A percentile compares a stretch with the other conserved stretches of the same genome.
Conservation (phyloP, 2,888 invertebrate genomes). For the Pteria penguin region DNA sequence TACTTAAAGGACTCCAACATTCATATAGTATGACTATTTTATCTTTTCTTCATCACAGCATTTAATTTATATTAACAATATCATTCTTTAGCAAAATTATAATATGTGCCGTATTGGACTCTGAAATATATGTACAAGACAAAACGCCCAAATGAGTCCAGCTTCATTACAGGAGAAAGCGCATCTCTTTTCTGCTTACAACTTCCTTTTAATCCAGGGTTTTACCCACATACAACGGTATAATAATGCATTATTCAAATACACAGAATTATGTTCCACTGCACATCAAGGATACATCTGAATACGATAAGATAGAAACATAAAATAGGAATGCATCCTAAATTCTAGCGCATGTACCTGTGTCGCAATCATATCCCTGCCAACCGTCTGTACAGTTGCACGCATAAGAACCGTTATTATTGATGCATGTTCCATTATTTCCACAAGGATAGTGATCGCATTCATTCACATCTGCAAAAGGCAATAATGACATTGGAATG, state of each 20-base stretch:
- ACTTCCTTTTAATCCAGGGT: neutral
- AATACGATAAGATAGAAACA: neutral
- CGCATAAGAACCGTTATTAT: neutral
- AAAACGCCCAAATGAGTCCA: too few relatives aligned
- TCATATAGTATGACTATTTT: too few relatives aligned
- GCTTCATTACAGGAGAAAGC: slow-evolving; percentile 29
- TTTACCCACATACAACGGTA: neutral
- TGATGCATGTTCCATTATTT: neutral
- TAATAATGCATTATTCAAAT: neutral
- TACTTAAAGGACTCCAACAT: too few relatives aligned
- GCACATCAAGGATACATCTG: neutral
- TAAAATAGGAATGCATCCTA: too few relatives aligned
- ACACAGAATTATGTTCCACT: neutral
- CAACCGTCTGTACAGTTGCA: slow-evolving; percentile 4
- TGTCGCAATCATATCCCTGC: neutral
- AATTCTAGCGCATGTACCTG: slow-evolving; percentile 48
- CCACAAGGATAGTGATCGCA: neutral
- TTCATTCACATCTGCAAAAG: slow-evolving; percentile 7
- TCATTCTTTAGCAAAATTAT: too few relatives aligned
- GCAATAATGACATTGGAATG: neutral
- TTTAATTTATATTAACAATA: too few relatives aligned
- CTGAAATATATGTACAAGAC: too few relatives aligned
- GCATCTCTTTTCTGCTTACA: too few relatives aligned
- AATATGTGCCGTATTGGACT: too few relatives aligned
- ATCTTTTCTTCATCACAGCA: too few relatives aligned